Conservation (phyloP, 1,140 invertebrate genomes). For the Lordiphosa stackelbergi region DNA sequence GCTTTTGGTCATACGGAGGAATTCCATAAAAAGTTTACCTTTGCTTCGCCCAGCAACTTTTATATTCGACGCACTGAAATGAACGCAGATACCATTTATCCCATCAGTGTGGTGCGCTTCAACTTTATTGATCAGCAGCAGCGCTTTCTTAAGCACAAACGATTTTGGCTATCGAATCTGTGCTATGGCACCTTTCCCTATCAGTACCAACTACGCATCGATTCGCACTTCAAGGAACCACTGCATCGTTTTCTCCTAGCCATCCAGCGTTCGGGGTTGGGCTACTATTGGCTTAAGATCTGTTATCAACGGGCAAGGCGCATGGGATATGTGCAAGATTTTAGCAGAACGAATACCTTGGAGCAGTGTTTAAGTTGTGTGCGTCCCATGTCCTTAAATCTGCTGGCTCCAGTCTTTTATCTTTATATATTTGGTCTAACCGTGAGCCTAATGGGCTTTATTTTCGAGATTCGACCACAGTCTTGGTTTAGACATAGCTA, state of each 20-base stretch:
- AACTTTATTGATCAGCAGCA: slow-evolving; percentile 41
- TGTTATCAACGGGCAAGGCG: slow-evolving; percentile 22
- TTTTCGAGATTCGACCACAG: slow-evolving; percentile 32
- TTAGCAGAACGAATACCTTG: slow-evolving; percentile 22
- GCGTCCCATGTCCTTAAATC: slow-evolving; percentile 22
- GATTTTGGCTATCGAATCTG: slow-evolving; percentile 40
- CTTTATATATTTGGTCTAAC: slow-evolving; percentile 40
- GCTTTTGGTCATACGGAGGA: slow-evolving; percentile 40
- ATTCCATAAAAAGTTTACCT: slow-evolving; percentile 21
- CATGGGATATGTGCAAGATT: slow-evolving; percentile 44
- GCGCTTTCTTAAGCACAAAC: slow-evolving; percentile 38
- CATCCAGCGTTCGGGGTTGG: slow-evolving; percentile 33
- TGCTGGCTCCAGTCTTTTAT: slow-evolving; percentile 30
- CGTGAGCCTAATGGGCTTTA: slow-evolving; percentile 33
- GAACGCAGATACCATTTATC: slow-evolving; percentile 43
- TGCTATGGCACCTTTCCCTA: slow-evolving; percentile 51
- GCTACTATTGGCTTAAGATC: slow-evolving; percentile 18
- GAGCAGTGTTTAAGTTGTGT: slow-evolving; percentile 5
- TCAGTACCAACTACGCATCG: slow-evolving; percentile 51
- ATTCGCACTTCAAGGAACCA: slow-evolving; percentile 53
- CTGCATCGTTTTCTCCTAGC: slow-evolving; percentile 40
- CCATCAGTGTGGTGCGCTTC: slow-evolving; percentile 49
- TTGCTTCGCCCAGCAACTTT: slow-evolving; percentile 15
- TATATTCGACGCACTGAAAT: slow-evolving; percentile 24
- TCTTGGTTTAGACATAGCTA: slow-evolving; percentile 17